These are phyloP conservation scores for Acanthornis magna DNA, from an alignment of 2,797 vertebrate species.

Conservation along the genomic window DNA sequence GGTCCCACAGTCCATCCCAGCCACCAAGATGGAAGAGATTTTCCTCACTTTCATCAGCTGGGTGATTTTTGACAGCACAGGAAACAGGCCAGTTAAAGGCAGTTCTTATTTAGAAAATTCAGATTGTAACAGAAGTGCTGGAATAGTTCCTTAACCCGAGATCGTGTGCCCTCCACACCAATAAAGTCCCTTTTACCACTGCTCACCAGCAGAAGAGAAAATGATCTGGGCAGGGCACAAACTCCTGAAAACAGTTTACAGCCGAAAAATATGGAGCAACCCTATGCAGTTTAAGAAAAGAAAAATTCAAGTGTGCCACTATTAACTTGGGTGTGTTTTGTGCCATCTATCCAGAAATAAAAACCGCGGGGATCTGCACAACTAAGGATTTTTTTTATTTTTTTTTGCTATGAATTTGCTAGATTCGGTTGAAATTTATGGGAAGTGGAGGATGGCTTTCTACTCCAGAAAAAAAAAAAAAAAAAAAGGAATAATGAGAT, in stretches of 20 bases:
- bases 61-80: background rate
- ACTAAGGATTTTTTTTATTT: background rate
- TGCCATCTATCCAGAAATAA: background rate
- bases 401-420: background rate
- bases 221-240: constrained; percentile 17
- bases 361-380: background rate
- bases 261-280: background rate
- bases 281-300: background rate
- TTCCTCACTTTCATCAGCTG: background rate
- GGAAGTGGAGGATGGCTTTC: background rate
- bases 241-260: background rate
- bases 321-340: background rate
- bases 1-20: background rate
- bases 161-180: rapidly evolving
- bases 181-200: background rate
- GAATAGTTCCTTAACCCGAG: background rate
- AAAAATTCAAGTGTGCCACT: background rate
- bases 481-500: background rate
- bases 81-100: background rate
- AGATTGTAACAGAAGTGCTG: background rate
- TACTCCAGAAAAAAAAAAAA: background rate
- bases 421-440: background rate
- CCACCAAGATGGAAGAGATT: background rate
- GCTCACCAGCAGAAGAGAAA: background rate
- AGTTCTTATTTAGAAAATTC: background rate